phyloP scores from a whole-genome alignment of 2,888 invertebrate species.

The Uloborus plumipes region DNA sequence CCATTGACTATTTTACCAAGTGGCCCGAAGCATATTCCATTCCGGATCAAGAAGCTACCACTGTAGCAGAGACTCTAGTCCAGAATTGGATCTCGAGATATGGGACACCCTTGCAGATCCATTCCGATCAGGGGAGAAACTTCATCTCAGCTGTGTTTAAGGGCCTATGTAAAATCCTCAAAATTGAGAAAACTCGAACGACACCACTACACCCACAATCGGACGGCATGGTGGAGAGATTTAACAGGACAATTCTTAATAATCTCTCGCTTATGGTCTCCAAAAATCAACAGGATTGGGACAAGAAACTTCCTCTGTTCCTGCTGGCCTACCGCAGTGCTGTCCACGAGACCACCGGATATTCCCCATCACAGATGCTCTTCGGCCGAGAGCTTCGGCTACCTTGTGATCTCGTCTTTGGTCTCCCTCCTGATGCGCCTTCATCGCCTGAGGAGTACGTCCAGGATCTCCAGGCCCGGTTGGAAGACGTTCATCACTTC shows the following conservation, averaged over 20 bases:
- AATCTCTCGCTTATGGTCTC: constrained; percentile 4
- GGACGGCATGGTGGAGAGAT: constrained; percentile 14
- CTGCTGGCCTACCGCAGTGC: constrained; percentile 10
- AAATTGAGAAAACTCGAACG: neutral
- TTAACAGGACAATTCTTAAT: neutral
- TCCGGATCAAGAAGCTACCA: no score
- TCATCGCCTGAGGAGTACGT: constrained; percentile 9
- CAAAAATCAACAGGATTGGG: constrained; percentile 12
- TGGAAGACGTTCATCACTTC: constrained; percentile 16
- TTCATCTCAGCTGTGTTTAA: constrained; percentile 7
- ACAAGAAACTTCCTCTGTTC: neutral
- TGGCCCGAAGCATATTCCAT: no score
- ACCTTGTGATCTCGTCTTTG: constrained; percentile 4
- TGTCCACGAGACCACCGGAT: constrained; percentile 12
- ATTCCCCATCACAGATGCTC: constrained; percentile 10
- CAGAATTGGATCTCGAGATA: no score
- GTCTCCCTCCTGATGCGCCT: constrained; percentile 3
- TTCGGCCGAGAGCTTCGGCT: constrained; percentile 17
- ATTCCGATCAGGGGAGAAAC: neutral
- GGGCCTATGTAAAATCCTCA: neutral
- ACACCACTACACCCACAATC: constrained; percentile 10
- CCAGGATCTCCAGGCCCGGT: constrained; percentile 1
- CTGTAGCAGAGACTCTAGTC: no score
- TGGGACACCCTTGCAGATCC: no score
- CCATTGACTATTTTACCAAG: no score